Evolutionary conservation across 2,113 vertebrate species (phyloP).

Genomic region (Uropsilus gracilis): DNA sequence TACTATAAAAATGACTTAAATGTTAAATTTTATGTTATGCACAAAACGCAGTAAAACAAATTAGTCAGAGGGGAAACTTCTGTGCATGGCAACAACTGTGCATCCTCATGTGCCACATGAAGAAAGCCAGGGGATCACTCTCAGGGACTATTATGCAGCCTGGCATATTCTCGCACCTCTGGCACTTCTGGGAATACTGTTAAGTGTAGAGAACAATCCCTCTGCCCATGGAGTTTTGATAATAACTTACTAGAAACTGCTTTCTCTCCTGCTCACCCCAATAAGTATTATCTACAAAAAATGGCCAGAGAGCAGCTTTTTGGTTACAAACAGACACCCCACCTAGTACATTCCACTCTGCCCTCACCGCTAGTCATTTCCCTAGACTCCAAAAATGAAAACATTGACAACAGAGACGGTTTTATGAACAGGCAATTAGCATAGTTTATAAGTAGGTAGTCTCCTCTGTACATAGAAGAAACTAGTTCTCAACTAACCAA

Average conservation of each 20-base stretch:
- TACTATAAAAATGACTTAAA: neutral
- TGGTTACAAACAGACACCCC: too few relatives aligned
- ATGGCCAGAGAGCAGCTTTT: neutral
- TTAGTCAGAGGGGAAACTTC: neutral
- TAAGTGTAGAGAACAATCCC: neutral
- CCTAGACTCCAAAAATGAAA: neutral
- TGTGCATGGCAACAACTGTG: neutral
- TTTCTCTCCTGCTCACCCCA: neutral
- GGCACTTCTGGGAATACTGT: neutral
- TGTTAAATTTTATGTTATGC: neutral
- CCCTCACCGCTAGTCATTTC: neutral
- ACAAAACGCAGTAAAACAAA: neutral
- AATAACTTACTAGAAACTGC: neutral
- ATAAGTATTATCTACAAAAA: neutral
- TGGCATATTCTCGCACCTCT: neutral
- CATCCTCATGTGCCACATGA: neutral
- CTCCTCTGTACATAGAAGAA: neutral
- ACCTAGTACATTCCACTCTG: too few relatives aligned
- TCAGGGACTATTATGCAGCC: neutral
- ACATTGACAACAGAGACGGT: neutral
- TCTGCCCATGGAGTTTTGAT: neutral
- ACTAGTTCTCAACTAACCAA: conserved; percentile 8
- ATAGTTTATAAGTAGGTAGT: neutral
- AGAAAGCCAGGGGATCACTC: neutral
- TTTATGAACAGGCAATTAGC: neutral